These are phyloP conservation scores for Limosa lapponica DNA, from an alignment of 2,797 vertebrate genomes.

Conservation along the genomic window DNA sequence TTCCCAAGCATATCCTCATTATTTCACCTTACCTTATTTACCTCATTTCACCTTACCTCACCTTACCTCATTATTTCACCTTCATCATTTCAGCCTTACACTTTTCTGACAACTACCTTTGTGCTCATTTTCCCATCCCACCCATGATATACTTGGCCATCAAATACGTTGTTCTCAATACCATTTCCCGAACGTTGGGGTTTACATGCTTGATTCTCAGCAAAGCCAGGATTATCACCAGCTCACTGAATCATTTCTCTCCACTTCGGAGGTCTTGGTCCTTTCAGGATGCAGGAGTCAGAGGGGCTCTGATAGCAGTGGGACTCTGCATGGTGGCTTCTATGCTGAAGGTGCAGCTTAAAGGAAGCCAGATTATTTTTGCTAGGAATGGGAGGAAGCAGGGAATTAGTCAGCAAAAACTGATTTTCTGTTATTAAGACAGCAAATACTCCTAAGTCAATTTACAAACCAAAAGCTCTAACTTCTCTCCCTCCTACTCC, in stretches of 20 bases:
- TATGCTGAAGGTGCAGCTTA: neutral
- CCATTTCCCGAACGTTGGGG: neutral
- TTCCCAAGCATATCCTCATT: slow-evolving; percentile 3
- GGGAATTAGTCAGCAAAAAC: neutral
- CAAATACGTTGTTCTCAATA: neutral
- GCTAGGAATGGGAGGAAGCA: neutral
- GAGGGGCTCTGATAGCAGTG: neutral
- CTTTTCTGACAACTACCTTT: neutral
- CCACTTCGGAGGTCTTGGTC: neutral
- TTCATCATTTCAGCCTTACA: neutral
- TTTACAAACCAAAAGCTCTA: slow-evolving; percentile 24
- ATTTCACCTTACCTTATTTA: neutral
- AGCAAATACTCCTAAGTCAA: neutral
- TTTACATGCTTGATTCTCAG: neutral
- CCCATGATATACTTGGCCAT: neutral
- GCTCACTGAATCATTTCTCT: neutral
- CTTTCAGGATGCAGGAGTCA: neutral
- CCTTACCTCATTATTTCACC: neutral
- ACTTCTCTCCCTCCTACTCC: neutral
- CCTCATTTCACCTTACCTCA: no score
- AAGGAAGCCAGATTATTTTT: neutral
- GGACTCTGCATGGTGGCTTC: neutral
- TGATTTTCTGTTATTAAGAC: neutral
- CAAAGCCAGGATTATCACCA: neutral
- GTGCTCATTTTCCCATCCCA: neutral